These are phyloP conservation scores for Mythimna loreyi DNA, from an alignment of 2,888 invertebrate genomes.

Conservation along the genomic window DNA sequence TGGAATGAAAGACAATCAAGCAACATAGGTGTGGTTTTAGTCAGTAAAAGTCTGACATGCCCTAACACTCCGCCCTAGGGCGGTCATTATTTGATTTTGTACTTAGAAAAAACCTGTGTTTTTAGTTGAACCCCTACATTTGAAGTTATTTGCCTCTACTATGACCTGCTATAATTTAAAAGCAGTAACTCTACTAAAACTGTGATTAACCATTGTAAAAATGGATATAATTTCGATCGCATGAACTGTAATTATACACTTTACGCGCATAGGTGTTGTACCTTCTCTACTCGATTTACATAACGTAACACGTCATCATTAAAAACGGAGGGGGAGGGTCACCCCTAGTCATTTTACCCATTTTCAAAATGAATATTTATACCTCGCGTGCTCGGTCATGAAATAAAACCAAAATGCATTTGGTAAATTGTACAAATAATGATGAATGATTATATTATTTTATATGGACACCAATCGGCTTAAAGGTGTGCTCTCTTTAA, in stretches of 20 bases:
- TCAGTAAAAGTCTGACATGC: too few relatives aligned
- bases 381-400: slow-evolving; percentile 33
- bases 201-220: slow-evolving; percentile 27
- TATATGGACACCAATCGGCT: slow-evolving; percentile 53
- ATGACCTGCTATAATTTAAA: slow-evolving; percentile 25
- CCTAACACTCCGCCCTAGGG: too few relatives aligned
- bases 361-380: slow-evolving; percentile 60
- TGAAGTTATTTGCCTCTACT: neutral
- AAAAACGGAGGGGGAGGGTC: slow-evolving; percentile 53
- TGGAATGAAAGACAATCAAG: too few relatives aligned
- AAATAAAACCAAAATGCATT: slow-evolving; percentile 59
- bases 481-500: slow-evolving; percentile 57
- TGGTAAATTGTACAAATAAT: slow-evolving; percentile 58
- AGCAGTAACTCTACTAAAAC: slow-evolving; percentile 12
- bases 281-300: slow-evolving; percentile 53
- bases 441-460: slow-evolving; percentile 60
- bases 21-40: too few relatives aligned
- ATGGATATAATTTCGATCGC: slow-evolving; percentile 5
- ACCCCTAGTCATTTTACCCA: slow-evolving; percentile 46
- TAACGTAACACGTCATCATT: slow-evolving; percentile 57
- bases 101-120: neutral
- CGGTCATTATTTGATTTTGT: too few relatives aligned
- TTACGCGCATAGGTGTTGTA: slow-evolving; percentile 34
- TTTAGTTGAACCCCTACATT: neutral
- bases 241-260: slow-evolving; percentile 52